Evolutionary conservation across 2,888 invertebrate genomes (phyloP).

Genomic region (Melangyna quadrimaculata): DNA sequence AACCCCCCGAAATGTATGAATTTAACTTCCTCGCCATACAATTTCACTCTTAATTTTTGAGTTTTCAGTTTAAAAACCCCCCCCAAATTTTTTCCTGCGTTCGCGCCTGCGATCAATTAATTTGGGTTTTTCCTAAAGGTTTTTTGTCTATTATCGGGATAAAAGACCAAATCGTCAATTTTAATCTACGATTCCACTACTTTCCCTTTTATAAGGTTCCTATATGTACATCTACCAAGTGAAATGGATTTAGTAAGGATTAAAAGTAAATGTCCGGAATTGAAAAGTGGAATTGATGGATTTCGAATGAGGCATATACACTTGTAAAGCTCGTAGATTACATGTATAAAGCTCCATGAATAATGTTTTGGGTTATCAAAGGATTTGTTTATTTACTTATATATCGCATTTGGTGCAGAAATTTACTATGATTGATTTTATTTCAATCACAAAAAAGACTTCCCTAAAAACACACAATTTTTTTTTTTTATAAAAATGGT

Average conservation of each 20-base stretch:
- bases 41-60: too few species aligned
- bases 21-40: too few species aligned
- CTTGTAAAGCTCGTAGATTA: constrained; percentile 51
- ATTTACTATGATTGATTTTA: not conserved
- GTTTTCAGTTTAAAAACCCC: too few species aligned
- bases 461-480: not conserved
- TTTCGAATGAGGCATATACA: constrained; percentile 36
- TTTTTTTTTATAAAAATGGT: not conserved
- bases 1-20: too few species aligned
- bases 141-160: too few species aligned
- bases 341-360: constrained; percentile 23
- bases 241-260: constrained; percentile 58
- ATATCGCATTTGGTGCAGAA: not conserved
- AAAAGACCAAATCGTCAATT: too few species aligned
- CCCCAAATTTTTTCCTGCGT: too few species aligned
- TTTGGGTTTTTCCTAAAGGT: too few species aligned
- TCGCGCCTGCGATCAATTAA: too few species aligned
- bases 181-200: not conserved
- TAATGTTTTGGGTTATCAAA: constrained; percentile 14
- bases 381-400: constrained; percentile 24
- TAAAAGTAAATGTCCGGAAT: constrained; percentile 54
- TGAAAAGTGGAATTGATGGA: constrained; percentile 61
- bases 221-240: not conserved
- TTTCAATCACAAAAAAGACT: not conserved
- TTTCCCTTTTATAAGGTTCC: not conserved